Evolutionary conservation across 2,113 vertebrate species (phyloP).

Genomic region (Pogona vitticeps): DNA sequence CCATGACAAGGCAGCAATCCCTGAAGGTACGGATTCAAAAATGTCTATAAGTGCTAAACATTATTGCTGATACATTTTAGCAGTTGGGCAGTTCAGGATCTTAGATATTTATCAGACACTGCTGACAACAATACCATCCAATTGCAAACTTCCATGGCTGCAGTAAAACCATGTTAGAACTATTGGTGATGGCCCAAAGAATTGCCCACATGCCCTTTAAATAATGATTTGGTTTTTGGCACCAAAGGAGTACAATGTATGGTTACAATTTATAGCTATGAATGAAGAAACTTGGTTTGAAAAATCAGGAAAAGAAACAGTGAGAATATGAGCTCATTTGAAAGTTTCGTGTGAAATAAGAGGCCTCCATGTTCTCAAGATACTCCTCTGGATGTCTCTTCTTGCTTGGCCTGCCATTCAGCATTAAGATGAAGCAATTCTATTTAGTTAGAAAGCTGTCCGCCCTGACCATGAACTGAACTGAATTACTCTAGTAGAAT

Average conservation of each 20-base stretch:
- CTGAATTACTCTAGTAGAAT: slow-evolving; percentile 39
- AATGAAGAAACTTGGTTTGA: slow-evolving; percentile 44
- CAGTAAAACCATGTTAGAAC: slow-evolving; percentile 23
- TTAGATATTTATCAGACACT: neutral
- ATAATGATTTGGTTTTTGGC: slow-evolving; percentile 55
- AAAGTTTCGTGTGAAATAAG: neutral
- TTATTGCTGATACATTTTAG: rapidly evolving
- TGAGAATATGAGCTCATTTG: slow-evolving; percentile 36
- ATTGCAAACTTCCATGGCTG: slow-evolving; percentile 14
- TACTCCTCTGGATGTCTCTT: slow-evolving; percentile 5
- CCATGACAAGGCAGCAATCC: no score
- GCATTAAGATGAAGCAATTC: neutral
- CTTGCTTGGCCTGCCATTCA: slow-evolving; percentile 23
- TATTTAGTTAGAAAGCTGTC: slow-evolving; percentile 52
- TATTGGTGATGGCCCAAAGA: slow-evolving; percentile 20
- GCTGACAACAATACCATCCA: neutral
- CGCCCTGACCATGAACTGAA: slow-evolving; percentile 39
- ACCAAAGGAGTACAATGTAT: slow-evolving; percentile 37
- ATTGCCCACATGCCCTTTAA: slow-evolving; percentile 48
- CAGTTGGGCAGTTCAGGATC: neutral
- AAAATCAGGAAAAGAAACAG: slow-evolving; percentile 9
- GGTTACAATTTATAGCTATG: slow-evolving; percentile 29
- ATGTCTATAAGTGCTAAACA: no score
- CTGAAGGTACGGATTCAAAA: no score
- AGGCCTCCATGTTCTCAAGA: slow-evolving; percentile 13